Base-by-base conservation (phyloP, 2,113 vertebrate genomes). In the Xenus cinereus region DNA sequence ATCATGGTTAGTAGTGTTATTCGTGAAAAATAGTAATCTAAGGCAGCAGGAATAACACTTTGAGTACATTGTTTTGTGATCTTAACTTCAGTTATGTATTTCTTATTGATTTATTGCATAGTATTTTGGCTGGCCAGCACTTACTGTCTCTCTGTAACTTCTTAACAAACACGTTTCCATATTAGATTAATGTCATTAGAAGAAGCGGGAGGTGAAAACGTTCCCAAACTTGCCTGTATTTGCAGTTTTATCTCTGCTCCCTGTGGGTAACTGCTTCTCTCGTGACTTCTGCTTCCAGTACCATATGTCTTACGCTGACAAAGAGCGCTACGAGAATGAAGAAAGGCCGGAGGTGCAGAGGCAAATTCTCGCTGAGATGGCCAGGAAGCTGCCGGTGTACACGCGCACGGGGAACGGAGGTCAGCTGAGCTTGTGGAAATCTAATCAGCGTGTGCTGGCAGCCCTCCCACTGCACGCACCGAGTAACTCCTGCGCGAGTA, bases 311-410 rank as follows among this genome's bases (percentile, higher is more conserved):
- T 99, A 98, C 57, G 98, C 98, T 15, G 99, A 99, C 97, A 99
- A 99, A 88, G 99, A 99, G 45, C 98, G 99, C 53, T 99, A 99
- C 22, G 99, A 99, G 94, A 98, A 97, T 90, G 99, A 99, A 91
- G 99, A 99, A 85, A 97, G 99, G 76, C 99, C 99, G 3, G 99
- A 99, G 80, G 98, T 97, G 67, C 99, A 99, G 98, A 99, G 99
- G 95, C 99, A 99, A 93, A 99, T 99, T 67, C 98, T 99, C 11
- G 71, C 98, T 3, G 99, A 99, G 46, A 99, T 99, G 26, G 99
- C 99, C 10, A 98, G 98, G 98, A 99, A 98, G 73, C 95, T 99
- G 32, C 99, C 99, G 4, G 98, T 99, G 82, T 99, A 98, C 94
- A 99, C 99, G 0, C 98, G 99, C 84, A 99, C 99, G 1, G 98